Conservation (phyloP, 2,113 vertebrate species). For the Stegastes partitus region DNA sequence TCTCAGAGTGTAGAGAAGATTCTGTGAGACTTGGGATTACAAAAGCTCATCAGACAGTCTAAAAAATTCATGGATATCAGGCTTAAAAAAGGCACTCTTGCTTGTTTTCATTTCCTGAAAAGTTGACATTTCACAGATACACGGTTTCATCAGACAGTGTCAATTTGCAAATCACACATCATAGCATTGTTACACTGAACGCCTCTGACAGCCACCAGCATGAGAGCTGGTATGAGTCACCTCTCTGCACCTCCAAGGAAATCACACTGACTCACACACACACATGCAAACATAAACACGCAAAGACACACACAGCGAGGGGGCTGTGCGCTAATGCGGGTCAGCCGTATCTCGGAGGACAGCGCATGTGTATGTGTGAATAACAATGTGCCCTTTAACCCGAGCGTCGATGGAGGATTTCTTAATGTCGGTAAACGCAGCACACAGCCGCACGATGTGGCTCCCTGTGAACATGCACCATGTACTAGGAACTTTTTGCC, state of each 20-base stretch:
- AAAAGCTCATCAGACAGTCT: slow-evolving; percentile 3
- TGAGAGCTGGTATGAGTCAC: slow-evolving; percentile 69
- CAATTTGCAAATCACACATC: slow-evolving; percentile 68
- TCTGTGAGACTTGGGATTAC: background rate
- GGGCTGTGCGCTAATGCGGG: slow-evolving; percentile 23
- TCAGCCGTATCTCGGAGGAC: slow-evolving; percentile 38
- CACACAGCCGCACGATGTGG: slow-evolving; percentile 25
- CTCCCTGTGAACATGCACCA: slow-evolving; percentile 42
- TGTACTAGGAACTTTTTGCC: slow-evolving; percentile 38
- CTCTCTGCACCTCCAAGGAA: slow-evolving; percentile 65
- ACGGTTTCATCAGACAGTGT: slow-evolving; percentile 39
- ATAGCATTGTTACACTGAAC: slow-evolving; percentile 36
- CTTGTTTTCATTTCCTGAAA: slow-evolving; percentile 57
- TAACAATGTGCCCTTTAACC: slow-evolving; percentile 56
- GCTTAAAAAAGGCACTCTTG: background rate
- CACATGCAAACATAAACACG: slow-evolving; percentile 25
- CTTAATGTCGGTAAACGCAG: slow-evolving; percentile 43
- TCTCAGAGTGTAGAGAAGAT: background rate
- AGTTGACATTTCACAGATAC: slow-evolving; percentile 60
- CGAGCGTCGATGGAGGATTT: slow-evolving; percentile 4
- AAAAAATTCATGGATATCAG: slow-evolving; percentile 15
- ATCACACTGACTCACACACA: slow-evolving; percentile 48
- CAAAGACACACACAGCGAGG: background rate
- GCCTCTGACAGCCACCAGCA: slow-evolving; percentile 52
- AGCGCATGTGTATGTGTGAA: slow-evolving; percentile 19